These are phyloP conservation scores for Heliconius sara DNA, from an alignment of 2,888 invertebrate species.

Conservation along the genomic window DNA sequence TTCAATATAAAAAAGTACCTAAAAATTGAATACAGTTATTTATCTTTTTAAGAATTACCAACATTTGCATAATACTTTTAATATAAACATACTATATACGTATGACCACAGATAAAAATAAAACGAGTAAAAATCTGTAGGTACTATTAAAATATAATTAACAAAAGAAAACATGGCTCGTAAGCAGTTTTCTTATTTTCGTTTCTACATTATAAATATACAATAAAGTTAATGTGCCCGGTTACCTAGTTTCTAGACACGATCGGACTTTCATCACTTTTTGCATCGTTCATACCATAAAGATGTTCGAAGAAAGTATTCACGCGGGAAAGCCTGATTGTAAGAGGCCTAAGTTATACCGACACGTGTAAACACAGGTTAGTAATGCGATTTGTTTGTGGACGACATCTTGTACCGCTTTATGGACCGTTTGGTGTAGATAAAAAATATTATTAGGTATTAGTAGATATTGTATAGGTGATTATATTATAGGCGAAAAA, in stretches of 20 bases:
- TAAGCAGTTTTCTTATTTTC: conserved; percentile 33
- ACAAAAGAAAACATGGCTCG: conserved; percentile 16
- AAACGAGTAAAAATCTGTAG: not conserved
- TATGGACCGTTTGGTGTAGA: not conserved
- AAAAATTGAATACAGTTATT: no score
- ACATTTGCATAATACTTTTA: not conserved
- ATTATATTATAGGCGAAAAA: not conserved
- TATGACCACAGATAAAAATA: not conserved
- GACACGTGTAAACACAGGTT: not conserved
- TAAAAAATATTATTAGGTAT: not conserved
- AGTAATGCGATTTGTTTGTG: not conserved
- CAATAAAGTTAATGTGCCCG: conserved; percentile 38
- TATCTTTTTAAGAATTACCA: not conserved
- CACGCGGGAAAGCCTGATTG: conserved; percentile 38
- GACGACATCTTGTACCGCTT: not conserved
- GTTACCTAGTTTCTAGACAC: conserved; percentile 47
- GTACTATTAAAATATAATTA: conserved; percentile 1
- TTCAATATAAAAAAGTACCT: no score
- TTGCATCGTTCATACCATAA: conserved; percentile 46
- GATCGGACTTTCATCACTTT: conserved; percentile 48
- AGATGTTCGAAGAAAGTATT: conserved; percentile 49
- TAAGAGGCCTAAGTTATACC: conserved; percentile 22
- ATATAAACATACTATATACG: not conserved
- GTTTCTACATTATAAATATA: conserved; percentile 43
- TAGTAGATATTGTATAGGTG: not conserved